Percentiles rank a stretch among this genome's conserved stretches.
Conservation (phyloP, 2,888 invertebrate genomes). For the Torymus tubicola region DNA sequence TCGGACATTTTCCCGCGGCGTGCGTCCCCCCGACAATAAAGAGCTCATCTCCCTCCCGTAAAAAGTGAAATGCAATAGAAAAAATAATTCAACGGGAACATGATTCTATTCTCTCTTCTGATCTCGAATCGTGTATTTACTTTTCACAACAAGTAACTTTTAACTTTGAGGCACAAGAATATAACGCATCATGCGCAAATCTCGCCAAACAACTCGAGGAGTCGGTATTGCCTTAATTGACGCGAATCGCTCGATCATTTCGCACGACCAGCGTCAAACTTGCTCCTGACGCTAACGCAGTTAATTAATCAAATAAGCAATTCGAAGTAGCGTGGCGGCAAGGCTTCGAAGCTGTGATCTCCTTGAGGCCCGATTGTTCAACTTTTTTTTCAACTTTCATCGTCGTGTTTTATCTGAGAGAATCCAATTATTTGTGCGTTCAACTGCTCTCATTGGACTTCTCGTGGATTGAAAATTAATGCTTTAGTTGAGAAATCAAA, state of each 20-base stretch:
- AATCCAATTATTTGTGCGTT: constrained; percentile 4
- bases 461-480: background rate
- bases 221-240: no score
- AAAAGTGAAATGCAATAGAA: no score
- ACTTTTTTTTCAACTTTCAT: constrained; percentile 33
- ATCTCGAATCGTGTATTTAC: no score
- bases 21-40: background rate
- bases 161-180: no score
- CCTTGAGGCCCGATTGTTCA: constrained; percentile 24
- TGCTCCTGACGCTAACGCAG: constrained; percentile 13
- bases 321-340: background rate
- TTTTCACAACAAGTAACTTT: no score
- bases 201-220: no score
- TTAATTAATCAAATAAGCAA: constrained; percentile 40
- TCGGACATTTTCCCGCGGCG: background rate
- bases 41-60: background rate
- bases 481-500: background rate
- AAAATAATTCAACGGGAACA: no score
- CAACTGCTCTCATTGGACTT: background rate
- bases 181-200: no score
- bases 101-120: no score
- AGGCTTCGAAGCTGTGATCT: background rate
- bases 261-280: background rate
- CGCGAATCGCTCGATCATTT: no score
- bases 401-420: constrained; percentile 19